Percentiles rank a stretch among this genome's conserved stretches.
Conservation (phyloP, 2,797 vertebrate genomes). For the Falco rusticolus region DNA sequence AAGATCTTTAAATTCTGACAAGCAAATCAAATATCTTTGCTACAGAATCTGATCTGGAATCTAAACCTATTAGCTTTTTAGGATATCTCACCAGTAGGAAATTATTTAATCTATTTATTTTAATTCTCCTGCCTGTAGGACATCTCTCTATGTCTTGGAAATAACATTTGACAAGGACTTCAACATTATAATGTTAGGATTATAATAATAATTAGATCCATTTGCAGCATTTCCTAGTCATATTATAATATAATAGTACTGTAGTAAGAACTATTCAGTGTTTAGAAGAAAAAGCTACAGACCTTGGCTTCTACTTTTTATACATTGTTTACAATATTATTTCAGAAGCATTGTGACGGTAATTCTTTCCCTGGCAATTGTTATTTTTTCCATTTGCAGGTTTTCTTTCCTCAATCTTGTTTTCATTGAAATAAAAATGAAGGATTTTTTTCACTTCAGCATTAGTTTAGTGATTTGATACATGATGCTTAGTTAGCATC, state of each 20-base stretch:
- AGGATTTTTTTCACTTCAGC: neutral
- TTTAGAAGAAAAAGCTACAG: constrained; percentile 19
- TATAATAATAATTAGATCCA: constrained; percentile 72
- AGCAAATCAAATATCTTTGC: constrained; percentile 67
- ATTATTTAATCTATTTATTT: constrained; percentile 79
- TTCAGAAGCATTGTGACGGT: neutral
- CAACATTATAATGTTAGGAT: constrained; percentile 68
- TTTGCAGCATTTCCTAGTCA: constrained; percentile 71
- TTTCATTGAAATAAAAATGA: neutral
- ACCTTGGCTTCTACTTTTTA: neutral
- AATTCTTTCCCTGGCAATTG: neutral
- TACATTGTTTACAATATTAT: neutral
- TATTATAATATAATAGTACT: constrained; percentile 56
- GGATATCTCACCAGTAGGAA: constrained; percentile 69
- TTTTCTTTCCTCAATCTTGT: neutral
- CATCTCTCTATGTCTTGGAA: constrained; percentile 73
- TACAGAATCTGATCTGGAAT: constrained; percentile 62
- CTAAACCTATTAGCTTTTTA: constrained; percentile 75
- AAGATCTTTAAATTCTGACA: constrained; percentile 54
- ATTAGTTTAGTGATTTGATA: neutral
- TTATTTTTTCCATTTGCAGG: neutral
- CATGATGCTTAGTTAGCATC: neutral
- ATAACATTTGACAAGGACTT: constrained; percentile 70
- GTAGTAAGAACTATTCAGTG: constrained; percentile 17
- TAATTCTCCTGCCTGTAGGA: constrained; percentile 73